These are phyloP conservation scores for Euschistus heros DNA, from an alignment of 1,140 invertebrate genomes.

Conservation along the genomic window DNA sequence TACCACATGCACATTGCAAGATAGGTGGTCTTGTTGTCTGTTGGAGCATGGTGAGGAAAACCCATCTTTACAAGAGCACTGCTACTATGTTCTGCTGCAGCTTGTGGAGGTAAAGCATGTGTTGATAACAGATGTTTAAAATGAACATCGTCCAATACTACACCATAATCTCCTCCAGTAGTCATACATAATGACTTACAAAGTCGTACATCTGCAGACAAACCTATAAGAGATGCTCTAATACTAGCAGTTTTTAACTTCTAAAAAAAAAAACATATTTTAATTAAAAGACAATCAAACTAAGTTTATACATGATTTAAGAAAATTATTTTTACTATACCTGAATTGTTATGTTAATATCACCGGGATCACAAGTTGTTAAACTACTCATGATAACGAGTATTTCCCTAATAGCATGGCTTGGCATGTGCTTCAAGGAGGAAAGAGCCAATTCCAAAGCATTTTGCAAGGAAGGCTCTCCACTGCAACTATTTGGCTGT, in stretches of 20 bases:
- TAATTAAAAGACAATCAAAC: background rate
- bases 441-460: constrained; percentile 77
- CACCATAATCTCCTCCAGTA: constrained; percentile 75
- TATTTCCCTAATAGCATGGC: constrained; percentile 86
- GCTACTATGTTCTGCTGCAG: constrained; percentile 43
- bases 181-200: constrained; percentile 72
- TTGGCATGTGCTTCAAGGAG: constrained; percentile 78
- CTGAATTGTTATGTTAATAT: constrained; percentile 79
- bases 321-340: constrained; percentile 36
- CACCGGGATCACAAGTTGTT: constrained; percentile 91
- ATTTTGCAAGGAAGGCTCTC: constrained; percentile 93
- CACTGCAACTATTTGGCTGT: constrained; percentile 37
- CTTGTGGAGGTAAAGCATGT: constrained; percentile 72
- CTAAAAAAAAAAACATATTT: constrained; percentile 37
- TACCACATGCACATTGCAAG: constrained; percentile 80
- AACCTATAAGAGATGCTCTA: constrained; percentile 69
- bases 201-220: constrained; percentile 89
- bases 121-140: constrained; percentile 46
- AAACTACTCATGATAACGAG: constrained; percentile 85
- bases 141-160: constrained; percentile 86
- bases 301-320: background rate
- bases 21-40: constrained; percentile 48
- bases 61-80: constrained; percentile 83
- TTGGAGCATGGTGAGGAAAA: constrained; percentile 62
- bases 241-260: constrained; percentile 52